Conservation (phyloP, 2,888 invertebrate species). For the Acronicta alni region DNA sequence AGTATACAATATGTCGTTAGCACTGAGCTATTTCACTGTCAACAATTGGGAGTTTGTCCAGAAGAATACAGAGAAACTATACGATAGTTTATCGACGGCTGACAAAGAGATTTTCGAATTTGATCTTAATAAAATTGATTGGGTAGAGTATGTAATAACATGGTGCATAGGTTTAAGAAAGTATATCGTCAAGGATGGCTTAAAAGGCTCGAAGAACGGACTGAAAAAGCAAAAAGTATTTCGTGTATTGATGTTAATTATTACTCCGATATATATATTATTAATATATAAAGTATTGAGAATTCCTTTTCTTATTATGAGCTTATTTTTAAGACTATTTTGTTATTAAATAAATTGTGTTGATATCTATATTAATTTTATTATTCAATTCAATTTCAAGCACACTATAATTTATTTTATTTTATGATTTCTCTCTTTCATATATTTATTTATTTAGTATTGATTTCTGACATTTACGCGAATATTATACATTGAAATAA, state of each 20-base stretch:
- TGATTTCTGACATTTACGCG: no score
- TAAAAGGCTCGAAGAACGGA: slow-evolving; percentile 42
- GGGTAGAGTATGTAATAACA: slow-evolving; percentile 40
- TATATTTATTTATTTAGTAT: no score
- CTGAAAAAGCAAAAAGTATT: slow-evolving; percentile 47
- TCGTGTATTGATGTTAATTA: slow-evolving; percentile 15
- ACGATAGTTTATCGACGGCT: slow-evolving; percentile 36
- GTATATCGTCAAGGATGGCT: slow-evolving; percentile 59
- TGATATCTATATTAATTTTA: no score
- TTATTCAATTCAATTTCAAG: no score
- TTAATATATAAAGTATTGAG: slow-evolving; percentile 20
- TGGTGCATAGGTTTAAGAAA: slow-evolving; percentile 61
- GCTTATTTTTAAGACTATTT: no score
- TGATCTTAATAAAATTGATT: slow-evolving; percentile 51
- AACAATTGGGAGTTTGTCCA: slow-evolving; percentile 60
- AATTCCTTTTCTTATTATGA: slow-evolving; percentile 17
- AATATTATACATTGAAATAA: no score
- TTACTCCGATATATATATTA: slow-evolving; percentile 20
- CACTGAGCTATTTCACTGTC: slow-evolving; percentile 47
- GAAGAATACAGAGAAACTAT: slow-evolving; percentile 46
- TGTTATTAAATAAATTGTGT: no score
- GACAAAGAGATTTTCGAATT: slow-evolving; percentile 64
- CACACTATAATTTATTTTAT: no score
- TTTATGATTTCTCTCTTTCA: no score
- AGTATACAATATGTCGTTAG: slow-evolving; percentile 51